A percentile compares a stretch with the other conserved stretches of the same genome.
Conservation (phyloP, 2,113 vertebrate species). For the Indicator indicator region DNA sequence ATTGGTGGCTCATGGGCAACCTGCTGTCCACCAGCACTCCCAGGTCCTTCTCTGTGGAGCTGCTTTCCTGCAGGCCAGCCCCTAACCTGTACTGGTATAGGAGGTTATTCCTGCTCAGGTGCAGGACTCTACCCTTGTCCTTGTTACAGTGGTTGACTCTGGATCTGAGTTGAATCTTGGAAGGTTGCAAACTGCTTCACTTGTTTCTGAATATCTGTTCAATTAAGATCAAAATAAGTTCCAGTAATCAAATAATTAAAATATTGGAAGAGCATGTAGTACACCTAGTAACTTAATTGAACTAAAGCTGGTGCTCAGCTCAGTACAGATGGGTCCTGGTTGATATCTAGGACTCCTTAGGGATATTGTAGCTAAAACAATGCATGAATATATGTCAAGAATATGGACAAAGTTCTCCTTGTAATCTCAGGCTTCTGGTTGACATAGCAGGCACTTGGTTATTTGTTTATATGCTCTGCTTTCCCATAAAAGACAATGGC, state of each 20-base stretch:
- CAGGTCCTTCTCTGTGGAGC: too few relatives aligned
- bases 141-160: background rate
- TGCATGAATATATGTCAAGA: background rate
- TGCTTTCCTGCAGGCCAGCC: too few relatives aligned
- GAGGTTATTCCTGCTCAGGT: background rate
- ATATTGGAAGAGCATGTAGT: background rate
- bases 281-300: background rate
- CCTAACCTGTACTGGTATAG: too few relatives aligned
- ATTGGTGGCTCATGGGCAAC: too few relatives aligned
- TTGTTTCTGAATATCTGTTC: background rate
- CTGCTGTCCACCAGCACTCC: too few relatives aligned
- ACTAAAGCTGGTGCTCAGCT: background rate
- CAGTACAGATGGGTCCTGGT: background rate
- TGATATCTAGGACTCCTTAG: background rate
- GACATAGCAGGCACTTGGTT: background rate
- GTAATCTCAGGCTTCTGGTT: background rate
- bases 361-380: background rate
- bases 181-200: background rate
- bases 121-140: background rate
- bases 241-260: background rate
- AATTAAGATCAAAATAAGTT: rapidly evolving
- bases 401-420: background rate
- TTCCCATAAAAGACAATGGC: background rate
- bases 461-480: background rate
- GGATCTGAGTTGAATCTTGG: background rate